Conservation (phyloP, 2,888 invertebrate genomes). For the Cosmorhoe ocellata region DNA sequence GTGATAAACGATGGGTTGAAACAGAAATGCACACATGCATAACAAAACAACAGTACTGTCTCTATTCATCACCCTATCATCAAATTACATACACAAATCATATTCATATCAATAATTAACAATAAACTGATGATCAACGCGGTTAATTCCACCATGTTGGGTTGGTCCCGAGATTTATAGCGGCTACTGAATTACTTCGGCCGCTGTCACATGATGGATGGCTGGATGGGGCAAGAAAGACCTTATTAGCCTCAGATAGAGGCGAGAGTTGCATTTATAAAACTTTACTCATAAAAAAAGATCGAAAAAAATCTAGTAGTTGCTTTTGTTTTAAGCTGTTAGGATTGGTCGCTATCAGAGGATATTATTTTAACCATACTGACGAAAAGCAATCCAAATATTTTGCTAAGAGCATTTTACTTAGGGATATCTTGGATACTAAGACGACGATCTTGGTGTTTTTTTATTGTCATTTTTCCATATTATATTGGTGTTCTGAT, state of each 20-base stretch:
- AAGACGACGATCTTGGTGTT: too few species aligned
- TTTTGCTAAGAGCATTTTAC: too few species aligned
- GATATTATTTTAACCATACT: too few species aligned
- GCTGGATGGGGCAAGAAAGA: slow-evolving; percentile 4
- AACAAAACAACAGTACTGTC: neutral
- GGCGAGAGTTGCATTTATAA: neutral
- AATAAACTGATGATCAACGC: slow-evolving; percentile 35
- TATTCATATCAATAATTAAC: slow-evolving; percentile 31
- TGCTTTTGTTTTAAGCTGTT: too few species aligned
- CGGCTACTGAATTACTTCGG: slow-evolving; percentile 47
- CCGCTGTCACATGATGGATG: slow-evolving; percentile 44
- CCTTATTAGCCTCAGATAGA: slow-evolving; percentile 4
- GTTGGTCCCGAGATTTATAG: slow-evolving; percentile 47
- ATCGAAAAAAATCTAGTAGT: too few species aligned
- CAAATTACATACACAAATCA: slow-evolving; percentile 29
- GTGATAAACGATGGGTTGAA: too few species aligned
- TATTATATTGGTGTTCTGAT: too few species aligned
- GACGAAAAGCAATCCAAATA: too few species aligned
- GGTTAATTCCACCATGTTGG: slow-evolving; percentile 37
- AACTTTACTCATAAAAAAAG: neutral
- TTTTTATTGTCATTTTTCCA: too few species aligned
- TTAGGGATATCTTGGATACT: too few species aligned
- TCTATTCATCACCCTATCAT: slow-evolving; percentile 18
- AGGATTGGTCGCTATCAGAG: too few species aligned
- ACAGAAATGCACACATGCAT: too few species aligned